Evolutionary conservation across 2,888 invertebrate genomes (phyloP).

Genomic region (Lissonota sp.): DNA sequence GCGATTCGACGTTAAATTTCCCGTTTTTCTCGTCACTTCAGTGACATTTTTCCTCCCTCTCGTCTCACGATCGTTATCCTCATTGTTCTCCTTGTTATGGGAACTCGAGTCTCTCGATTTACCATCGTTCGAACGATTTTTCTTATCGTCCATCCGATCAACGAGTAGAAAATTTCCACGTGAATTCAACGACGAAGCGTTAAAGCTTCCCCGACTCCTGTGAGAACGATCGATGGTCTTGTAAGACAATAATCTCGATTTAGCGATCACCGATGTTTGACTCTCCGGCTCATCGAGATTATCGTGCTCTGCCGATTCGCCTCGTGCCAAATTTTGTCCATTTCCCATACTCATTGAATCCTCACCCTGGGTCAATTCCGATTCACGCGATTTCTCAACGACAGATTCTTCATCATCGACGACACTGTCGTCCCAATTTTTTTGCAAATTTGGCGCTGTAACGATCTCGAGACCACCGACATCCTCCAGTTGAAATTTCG

Average conservation of each 20-base stretch:
- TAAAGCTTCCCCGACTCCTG: slow-evolving; percentile 20
- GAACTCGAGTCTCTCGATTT: neutral
- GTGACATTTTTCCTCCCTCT: slow-evolving; percentile 3
- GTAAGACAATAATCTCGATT: slow-evolving; percentile 23
- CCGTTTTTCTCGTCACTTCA: slow-evolving; percentile 28
- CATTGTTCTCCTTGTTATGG: neutral
- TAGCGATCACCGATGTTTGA: neutral
- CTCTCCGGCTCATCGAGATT: slow-evolving; percentile 9
- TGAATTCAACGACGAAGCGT: neutral
- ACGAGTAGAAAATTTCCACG: neutral
- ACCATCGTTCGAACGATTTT: neutral
- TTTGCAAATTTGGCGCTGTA: slow-evolving; percentile 54
- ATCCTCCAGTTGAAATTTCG: slow-evolving; percentile 43
- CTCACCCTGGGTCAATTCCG: slow-evolving; percentile 41
- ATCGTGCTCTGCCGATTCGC: slow-evolving; percentile 38
- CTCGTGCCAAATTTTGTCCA: slow-evolving; percentile 45
- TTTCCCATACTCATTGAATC: slow-evolving; percentile 45
- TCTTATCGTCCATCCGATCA: neutral
- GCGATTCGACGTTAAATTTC: slow-evolving; percentile 41
- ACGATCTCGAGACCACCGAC: slow-evolving; percentile 58
- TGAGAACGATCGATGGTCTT: slow-evolving; percentile 42
- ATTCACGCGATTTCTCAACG: neutral
- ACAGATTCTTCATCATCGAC: neutral
- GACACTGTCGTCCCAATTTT: slow-evolving; percentile 1
- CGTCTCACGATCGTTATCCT: neutral